Evolutionary conservation across 2,113 vertebrate species (phyloP), one percentile per base, ranked within the genome.

Genomic region (Platichthys flesus): DNA sequence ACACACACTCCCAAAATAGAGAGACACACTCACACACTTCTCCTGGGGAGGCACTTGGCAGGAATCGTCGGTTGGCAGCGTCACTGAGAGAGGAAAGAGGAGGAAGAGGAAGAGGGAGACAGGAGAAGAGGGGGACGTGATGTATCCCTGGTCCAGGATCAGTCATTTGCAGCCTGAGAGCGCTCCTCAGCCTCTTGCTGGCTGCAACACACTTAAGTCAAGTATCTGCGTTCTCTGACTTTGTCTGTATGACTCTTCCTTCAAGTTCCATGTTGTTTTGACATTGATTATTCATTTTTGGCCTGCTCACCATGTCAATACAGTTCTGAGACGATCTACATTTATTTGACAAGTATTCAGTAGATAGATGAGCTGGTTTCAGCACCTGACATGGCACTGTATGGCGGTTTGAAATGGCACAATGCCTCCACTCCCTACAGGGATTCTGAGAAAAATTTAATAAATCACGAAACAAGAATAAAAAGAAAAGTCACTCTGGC

Each of bases 1-100:
- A 45, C 28, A 28, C 56, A 57, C 56, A 64, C 63, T 10, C 74
- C 45, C n/a, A n/a, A n/a, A n/a, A n/a, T 74, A 67, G 60, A 84
- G 37, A 74, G 67, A 69, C 12, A 76, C 56, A 66, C 56, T 45
- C 67, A 51, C 67, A 70, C 62, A 37, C 71, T 78, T 82, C 88
- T 90, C 86, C 65, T 69, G 90, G 89, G 90, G 85, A 88, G 77
- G 71, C 72, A 82, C 88, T 92, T 89, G 88, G 90, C 87, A 91
- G 87, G 80, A 78, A 61, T 87, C 66, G 79, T 85, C 71, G 85
- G 73, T 89, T 93, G 90, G 92, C 89, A 88, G 83, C 79, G 71
- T 76, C 75, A 79, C 85, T 76, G 77, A 91, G 76, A 69, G 71
- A 83, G 74, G 73, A 65, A 76, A 23, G 74, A 67, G 64, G 67